Percentiles rank a stretch among this genome's conserved stretches.
Conservation (phyloP, 2,797 vertebrate genomes). For the Cygnus olor region DNA sequence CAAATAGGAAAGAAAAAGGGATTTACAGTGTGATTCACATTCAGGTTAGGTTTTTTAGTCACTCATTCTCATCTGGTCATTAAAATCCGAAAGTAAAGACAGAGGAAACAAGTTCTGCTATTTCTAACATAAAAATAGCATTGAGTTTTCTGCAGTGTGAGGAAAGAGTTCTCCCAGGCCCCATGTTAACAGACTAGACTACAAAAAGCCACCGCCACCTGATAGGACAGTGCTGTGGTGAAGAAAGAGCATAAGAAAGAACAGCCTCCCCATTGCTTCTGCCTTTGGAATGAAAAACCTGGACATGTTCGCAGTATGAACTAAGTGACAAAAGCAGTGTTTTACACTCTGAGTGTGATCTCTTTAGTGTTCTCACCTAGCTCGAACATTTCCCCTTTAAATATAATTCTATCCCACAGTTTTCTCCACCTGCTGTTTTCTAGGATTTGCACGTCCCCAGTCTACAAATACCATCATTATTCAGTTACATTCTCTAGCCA, state of each 20-base stretch:
- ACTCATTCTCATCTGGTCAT: neutral
- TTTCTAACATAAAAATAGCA: neutral
- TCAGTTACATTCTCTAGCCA: neutral
- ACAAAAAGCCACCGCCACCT: neutral
- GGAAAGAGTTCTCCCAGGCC: neutral
- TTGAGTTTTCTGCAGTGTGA: neutral
- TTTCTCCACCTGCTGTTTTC: constrained; percentile 44
- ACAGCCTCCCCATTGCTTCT: neutral
- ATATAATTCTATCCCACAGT: constrained; percentile 11
- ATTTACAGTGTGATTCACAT: neutral
- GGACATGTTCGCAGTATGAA: constrained; percentile 10
- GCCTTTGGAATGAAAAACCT: constrained; percentile 20
- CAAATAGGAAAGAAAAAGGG: neutral
- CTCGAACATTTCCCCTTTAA: constrained; percentile 17
- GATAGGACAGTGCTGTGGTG: neutral
- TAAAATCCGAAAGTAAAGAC: neutral
- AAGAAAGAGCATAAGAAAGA: neutral
- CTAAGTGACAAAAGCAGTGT: constrained; percentile 2
- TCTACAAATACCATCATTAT: neutral
- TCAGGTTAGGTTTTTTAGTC: neutral
- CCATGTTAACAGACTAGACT: neutral
- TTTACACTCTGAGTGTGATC: constrained; percentile 11
- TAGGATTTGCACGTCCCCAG: neutral
- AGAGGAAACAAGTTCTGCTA: neutral
- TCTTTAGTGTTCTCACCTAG: constrained; percentile 45